Evolutionary conservation across 2,888 invertebrate species (phyloP), one percentile per base, ranked within the genome.

Genomic region (Andricus curvator): DNA sequence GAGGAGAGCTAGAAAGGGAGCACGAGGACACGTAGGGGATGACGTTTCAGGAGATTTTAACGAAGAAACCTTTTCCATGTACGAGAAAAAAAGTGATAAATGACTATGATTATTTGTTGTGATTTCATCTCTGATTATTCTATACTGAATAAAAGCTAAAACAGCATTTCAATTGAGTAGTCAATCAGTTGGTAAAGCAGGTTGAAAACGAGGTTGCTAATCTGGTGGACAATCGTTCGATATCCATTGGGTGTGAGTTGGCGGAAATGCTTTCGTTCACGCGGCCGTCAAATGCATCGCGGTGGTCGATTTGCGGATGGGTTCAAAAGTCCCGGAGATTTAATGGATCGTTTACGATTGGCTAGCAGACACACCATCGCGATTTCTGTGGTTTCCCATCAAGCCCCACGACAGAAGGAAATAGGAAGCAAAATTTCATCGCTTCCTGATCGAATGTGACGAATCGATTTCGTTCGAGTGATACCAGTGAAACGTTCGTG

Each of bases 271-370:
- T 56, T 56, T 74, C 56, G 51, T 74, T 74, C 56, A 33, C 33
- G 29, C 51, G 51, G 51, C 74, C 74, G 74, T 74, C 74, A 74
- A 74, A 74, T 74, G 62, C 64, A 64, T 64, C 20, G 48, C 64
- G 13, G 77, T 77, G 77, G 77, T 77, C 64, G 77, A 77, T 77
- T 77, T 77, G 77, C 77, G 77, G 77, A 64, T 65, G 60, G 48
- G 65, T 64, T 62, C 77, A 65, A 44, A 77, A 65, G 41, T 77
- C 44, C 62, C 41, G 25, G 62, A 37, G 64, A 77, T 77, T 77
- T 77, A 64, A 65, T 77, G 77, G 77, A 44, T 77, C 64, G 77
- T 77, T 77, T 70, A 51, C 13, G 74, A 74, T 74, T 74, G 51
- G 13, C 33, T 56, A 74, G 74, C 74, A 74, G 74, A 37, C 56